Conservation (phyloP, 2,888 invertebrate genomes). For the Drepana falcataria region DNA sequence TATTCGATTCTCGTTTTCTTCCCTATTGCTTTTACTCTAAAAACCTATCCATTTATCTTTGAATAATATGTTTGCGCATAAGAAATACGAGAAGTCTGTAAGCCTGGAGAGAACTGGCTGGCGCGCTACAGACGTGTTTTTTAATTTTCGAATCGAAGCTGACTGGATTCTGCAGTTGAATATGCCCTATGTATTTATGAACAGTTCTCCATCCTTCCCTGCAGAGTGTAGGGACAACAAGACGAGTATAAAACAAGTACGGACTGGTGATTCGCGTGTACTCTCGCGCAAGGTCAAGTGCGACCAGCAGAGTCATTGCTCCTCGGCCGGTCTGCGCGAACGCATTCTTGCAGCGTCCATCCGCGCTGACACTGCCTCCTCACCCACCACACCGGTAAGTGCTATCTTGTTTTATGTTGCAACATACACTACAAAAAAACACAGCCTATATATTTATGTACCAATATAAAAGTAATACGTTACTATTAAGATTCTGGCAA, state of each 20-base stretch:
- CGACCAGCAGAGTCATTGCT: slow-evolving; percentile 73
- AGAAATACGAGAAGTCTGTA: no score
- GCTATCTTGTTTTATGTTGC: neutral
- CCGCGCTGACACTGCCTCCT: slow-evolving; percentile 23
- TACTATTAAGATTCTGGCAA: no score
- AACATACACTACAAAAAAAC: neutral
- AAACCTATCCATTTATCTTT: no score
- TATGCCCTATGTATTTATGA: slow-evolving; percentile 12
- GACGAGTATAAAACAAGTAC: slow-evolving; percentile 71
- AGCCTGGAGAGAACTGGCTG: no score
- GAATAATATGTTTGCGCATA: no score
- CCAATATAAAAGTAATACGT: no score
- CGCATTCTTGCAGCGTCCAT: slow-evolving; percentile 13
- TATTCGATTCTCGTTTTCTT: no score
- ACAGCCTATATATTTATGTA: no score
- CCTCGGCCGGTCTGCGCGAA: slow-evolving; percentile 42
- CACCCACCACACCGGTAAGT: slow-evolving; percentile 23
- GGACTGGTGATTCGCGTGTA: slow-evolving; percentile 65
- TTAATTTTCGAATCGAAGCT: no score
- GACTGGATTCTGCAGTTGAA: neutral
- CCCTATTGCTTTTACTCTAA: no score
- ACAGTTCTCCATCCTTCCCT: slow-evolving; percentile 5
- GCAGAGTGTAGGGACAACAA: slow-evolving; percentile 35
- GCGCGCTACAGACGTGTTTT: no score
- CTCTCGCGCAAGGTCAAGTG: slow-evolving; percentile 72